phyloP scores from a whole-genome alignment of 1,140 invertebrate species.

The Scaptomyza hsui region DNA sequence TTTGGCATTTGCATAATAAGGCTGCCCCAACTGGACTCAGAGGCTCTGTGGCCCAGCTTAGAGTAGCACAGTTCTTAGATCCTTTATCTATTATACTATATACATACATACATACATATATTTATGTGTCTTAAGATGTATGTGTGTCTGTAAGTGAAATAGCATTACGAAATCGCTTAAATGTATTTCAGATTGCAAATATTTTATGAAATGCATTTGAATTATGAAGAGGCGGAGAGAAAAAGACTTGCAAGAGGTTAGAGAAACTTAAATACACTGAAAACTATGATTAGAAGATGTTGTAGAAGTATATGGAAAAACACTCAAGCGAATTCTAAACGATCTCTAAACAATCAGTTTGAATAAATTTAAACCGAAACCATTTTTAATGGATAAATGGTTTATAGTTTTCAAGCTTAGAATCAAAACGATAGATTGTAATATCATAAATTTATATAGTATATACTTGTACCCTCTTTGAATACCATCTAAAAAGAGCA shows the following conservation, averaged over 20 bases:
- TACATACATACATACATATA: neutral
- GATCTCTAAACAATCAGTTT: too few relatives aligned
- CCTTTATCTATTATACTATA: slow-evolving; percentile 13
- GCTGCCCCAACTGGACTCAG: slow-evolving; percentile 51
- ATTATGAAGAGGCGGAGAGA: neutral
- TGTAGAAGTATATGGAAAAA: too few relatives aligned
- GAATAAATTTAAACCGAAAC: too few relatives aligned
- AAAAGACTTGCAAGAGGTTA: too few relatives aligned
- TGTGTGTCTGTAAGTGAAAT: neutral
- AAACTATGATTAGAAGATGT: too few relatives aligned
- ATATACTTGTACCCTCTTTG: too few relatives aligned
- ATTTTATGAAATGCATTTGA: neutral
- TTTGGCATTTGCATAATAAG: slow-evolving; percentile 71
- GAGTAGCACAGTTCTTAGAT: slow-evolving; percentile 12
- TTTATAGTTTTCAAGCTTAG: too few relatives aligned
- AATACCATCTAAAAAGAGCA: neutral
- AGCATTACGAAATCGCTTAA: neutral
- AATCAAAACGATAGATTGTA: too few relatives aligned
- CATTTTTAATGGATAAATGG: too few relatives aligned
- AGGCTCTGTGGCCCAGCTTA: slow-evolving; percentile 54
- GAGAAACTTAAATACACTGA: too few relatives aligned
- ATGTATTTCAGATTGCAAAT: slow-evolving; percentile 1
- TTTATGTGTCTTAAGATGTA: neutral
- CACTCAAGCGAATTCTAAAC: too few relatives aligned
- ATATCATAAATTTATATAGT: too few relatives aligned